Evolutionary conservation across 2,113 vertebrate genomes (phyloP).

Genomic region (Hemibagrus wyckioides): DNA sequence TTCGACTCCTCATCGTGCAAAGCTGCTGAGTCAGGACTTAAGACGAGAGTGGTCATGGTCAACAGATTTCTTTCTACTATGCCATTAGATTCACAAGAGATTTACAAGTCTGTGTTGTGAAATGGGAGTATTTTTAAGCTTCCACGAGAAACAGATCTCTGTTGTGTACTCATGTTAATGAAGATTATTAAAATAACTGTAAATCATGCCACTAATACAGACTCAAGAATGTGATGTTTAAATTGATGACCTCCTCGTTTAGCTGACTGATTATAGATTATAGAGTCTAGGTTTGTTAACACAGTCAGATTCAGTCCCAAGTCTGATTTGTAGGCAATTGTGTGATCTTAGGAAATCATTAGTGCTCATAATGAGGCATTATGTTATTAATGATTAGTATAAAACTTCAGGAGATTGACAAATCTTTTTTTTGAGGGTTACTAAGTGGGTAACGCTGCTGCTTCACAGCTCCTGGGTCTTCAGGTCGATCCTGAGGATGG

Average conservation of each 20-base stretch:
- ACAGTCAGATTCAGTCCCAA: not conserved
- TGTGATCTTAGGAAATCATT: not conserved
- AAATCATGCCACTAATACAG: not conserved
- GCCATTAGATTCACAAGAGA: too few relatives aligned
- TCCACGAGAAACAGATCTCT: not conserved
- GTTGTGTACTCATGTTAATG: not conserved
- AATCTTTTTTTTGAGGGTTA: not conserved
- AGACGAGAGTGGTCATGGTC: not conserved
- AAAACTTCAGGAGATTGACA: too few relatives aligned
- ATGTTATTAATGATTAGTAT: not conserved
- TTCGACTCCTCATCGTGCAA: slow-evolving; percentile 33
- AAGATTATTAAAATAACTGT: not conserved
- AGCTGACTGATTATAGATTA: not conserved
- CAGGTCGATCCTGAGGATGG: not conserved
- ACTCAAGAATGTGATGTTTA: not conserved
- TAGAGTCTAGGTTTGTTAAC: not conserved
- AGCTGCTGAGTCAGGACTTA: slow-evolving; percentile 36
- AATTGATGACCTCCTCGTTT: not conserved
- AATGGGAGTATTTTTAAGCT: not conserved
- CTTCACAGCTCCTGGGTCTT: not conserved
- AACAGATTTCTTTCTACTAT: not conserved
- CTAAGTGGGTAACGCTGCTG: not conserved
- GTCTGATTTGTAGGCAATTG: not conserved
- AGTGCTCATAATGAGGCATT: not conserved
- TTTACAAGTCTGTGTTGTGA: not conserved